A percentile compares a stretch with the other conserved stretches of the same genome.
Conservation (phyloP, 1,140 invertebrate genomes). For the Neotoxoptera formosana region DNA sequence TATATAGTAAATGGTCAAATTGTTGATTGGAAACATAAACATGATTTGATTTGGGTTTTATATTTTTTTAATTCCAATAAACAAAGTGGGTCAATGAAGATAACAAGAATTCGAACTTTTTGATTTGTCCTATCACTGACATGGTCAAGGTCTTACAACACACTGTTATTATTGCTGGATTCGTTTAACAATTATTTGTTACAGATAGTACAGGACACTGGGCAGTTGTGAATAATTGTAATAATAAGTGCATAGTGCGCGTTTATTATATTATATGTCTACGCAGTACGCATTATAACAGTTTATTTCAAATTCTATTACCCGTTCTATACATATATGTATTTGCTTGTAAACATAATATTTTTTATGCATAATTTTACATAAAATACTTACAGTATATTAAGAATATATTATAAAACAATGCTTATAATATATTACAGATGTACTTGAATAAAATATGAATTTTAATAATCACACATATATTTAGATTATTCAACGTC, state of each 20-base stretch:
- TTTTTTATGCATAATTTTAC: too few species aligned
- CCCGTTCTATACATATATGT: not conserved
- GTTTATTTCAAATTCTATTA: not conserved
- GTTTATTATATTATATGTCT: not conserved
- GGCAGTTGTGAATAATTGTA: too few species aligned
- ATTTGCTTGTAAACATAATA: too few species aligned
- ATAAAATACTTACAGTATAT: too few species aligned
- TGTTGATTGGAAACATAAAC: not conserved
- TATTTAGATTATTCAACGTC: too few species aligned
- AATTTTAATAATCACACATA: too few species aligned
- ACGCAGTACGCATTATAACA: not conserved
- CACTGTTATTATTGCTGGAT: not conserved
- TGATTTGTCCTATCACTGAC: not conserved
- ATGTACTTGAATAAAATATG: too few species aligned
- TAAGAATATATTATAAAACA: too few species aligned
- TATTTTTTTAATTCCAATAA: not conserved
- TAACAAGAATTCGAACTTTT: not conserved
- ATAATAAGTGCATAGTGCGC: not conserved
- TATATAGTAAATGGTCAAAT: not conserved
- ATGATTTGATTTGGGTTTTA: not conserved
- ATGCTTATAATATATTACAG: too few species aligned
- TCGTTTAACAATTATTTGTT: not conserved
- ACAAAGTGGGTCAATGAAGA: not conserved
- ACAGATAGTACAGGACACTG: too few species aligned
- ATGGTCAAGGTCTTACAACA: not conserved